Conservation (phyloP, 2,113 vertebrate species). For the Orthochromis malagaraziensis region DNA sequence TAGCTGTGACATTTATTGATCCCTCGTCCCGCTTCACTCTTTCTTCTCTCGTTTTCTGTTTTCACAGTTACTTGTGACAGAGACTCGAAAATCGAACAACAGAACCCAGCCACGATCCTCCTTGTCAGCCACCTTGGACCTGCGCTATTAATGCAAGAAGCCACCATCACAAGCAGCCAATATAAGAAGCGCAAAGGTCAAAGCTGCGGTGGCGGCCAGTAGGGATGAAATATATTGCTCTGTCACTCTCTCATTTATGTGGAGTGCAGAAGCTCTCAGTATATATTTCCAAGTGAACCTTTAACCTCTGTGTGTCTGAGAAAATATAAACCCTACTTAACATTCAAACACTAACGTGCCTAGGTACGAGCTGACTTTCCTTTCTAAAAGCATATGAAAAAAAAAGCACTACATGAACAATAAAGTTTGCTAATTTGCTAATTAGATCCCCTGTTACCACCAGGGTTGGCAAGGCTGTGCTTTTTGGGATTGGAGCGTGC, state of each 20-base stretch:
- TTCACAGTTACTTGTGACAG: not conserved
- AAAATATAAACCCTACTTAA: not conserved
- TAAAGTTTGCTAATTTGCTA: not conserved
- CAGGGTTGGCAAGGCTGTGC: not conserved
- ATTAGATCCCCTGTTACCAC: not conserved
- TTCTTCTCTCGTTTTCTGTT: not conserved
- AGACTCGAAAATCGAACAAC: not conserved
- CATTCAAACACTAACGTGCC: not conserved
- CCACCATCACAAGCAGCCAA: not conserved
- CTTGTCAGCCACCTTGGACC: not conserved
- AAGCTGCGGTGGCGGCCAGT: not conserved
- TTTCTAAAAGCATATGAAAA: not conserved
- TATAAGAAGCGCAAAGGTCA: not conserved
- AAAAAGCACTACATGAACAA: not conserved
- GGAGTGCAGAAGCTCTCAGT: not conserved
- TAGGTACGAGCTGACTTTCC: not conserved
- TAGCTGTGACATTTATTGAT: not conserved
- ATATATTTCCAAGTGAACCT: not conserved
- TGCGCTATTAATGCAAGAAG: not conserved
- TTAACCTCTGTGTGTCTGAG: not conserved
- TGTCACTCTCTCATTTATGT: not conserved
- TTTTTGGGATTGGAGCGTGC: not conserved
- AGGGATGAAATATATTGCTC: not conserved
- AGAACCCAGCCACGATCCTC: not conserved
- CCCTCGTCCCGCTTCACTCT: rapidly evolving